A percentile compares a stretch with the other conserved stretches of the same genome.
phyloP scores from a whole-genome alignment of 2,113 vertebrate genomes.

The Struthidea cinerea region DNA sequence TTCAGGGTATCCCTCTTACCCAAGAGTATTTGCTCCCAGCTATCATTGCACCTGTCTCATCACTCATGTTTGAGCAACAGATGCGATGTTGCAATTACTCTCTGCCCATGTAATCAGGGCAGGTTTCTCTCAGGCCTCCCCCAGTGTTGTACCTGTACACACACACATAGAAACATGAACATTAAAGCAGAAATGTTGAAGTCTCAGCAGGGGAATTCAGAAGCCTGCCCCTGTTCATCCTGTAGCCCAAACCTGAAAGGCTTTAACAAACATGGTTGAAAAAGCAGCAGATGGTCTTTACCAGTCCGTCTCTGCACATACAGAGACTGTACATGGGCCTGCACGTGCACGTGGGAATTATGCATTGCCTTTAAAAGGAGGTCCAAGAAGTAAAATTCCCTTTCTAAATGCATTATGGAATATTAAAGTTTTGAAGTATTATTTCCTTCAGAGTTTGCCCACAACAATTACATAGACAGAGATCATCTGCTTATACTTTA shows the following conservation, averaged over 20 bases:
- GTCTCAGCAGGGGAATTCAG: not conserved
- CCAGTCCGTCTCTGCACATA: not conserved
- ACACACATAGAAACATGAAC: not conserved
- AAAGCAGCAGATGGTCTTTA: not conserved
- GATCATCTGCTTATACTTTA: not conserved
- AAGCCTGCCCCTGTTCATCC: not conserved
- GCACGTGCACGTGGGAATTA: rapidly evolving
- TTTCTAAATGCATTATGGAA: not conserved
- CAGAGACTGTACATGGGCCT: rapidly evolving
- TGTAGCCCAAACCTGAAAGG: not conserved
- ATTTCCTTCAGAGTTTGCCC: not conserved
- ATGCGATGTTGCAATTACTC: not conserved
- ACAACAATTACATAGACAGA: not conserved
- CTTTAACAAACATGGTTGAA: not conserved
- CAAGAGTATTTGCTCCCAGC: not conserved
- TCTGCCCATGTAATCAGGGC: not conserved
- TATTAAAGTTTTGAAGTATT: not conserved
- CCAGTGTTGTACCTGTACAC: not conserved
- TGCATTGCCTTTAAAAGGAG: not conserved
- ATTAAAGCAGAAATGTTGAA: not conserved
- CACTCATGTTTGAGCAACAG: not conserved
- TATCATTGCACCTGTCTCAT: not conserved
- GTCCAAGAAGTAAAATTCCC: not conserved
- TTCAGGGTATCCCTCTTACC: not conserved
- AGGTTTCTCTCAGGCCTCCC: not conserved